Conservation (phyloP, 1,140 invertebrate species). For the Trichonephila inaurata region DNA sequence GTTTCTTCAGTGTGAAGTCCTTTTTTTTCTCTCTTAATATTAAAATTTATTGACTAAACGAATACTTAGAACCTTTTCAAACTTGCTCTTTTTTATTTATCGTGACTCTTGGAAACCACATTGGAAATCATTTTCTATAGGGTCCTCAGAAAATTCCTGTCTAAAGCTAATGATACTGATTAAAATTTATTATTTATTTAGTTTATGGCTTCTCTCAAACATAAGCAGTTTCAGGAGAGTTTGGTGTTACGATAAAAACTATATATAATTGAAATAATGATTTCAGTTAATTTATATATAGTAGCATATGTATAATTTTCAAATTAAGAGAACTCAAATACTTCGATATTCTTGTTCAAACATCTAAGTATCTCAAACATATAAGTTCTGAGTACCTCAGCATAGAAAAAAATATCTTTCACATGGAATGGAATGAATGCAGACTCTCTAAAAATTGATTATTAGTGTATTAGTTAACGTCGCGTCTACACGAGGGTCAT, state of each 20-base stretch:
- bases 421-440: too few relatives aligned
- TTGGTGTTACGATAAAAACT: background rate
- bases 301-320: too few relatives aligned
- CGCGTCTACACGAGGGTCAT: too few relatives aligned
- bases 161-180: background rate
- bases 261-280: background rate
- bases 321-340: too few relatives aligned
- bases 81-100: background rate
- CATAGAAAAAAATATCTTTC: too few relatives aligned
- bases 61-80: background rate
- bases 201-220: background rate
- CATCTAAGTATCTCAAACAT: too few relatives aligned
- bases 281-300: background rate
- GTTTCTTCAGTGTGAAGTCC: background rate
- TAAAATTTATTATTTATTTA: background rate
- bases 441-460: too few relatives aligned
- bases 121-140: background rate
- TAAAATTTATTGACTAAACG: constrained; percentile 15
- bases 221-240: background rate
- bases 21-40: background rate
- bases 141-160: background rate
- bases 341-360: too few relatives aligned
- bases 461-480: too few relatives aligned
- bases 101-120: background rate
- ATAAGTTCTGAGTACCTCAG: too few relatives aligned